A percentile compares a stretch with the other conserved stretches of the same genome.
These are phyloP conservation scores for Alligator mississippiensis DNA, from an alignment of 2,113 vertebrate genomes.

Conservation along the genomic window DNA sequence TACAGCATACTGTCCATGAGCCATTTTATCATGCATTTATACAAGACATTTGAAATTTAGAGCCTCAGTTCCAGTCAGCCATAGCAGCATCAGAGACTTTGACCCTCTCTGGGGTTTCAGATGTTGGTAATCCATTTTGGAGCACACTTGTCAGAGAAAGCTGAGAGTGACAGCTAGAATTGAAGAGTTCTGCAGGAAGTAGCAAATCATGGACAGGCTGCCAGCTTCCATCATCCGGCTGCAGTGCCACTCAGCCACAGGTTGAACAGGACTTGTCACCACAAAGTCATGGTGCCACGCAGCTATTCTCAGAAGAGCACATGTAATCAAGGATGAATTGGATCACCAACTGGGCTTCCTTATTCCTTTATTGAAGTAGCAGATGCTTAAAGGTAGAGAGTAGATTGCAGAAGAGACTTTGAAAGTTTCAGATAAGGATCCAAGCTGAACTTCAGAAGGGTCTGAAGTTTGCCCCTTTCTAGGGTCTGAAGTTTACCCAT, in stretches of 20 bases:
- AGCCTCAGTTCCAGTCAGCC: background rate
- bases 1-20: no score
- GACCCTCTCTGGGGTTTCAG: background rate
- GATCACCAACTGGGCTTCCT: rapidly evolving
- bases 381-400: background rate
- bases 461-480: background rate
- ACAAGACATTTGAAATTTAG: background rate
- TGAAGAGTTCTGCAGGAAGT: background rate
- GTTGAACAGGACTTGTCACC: rapidly evolving
- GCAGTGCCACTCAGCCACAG: background rate
- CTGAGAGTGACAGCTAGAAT: background rate
- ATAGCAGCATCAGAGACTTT: background rate
- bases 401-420: background rate
- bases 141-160: no score
- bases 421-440: background rate
- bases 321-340: rapidly evolving
- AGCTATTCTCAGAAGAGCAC: no score
- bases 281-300: rapidly evolving
- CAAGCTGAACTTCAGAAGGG: background rate
- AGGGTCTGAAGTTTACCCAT: background rate
- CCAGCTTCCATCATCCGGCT: background rate
- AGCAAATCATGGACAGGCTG: background rate
- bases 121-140: background rate
- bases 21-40: no score
- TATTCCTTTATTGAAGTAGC: background rate